A percentile compares a stretch with the other conserved stretches of the same genome.
Conservation (phyloP, 2,888 invertebrate genomes). For the Argyra leucocephala region DNA sequence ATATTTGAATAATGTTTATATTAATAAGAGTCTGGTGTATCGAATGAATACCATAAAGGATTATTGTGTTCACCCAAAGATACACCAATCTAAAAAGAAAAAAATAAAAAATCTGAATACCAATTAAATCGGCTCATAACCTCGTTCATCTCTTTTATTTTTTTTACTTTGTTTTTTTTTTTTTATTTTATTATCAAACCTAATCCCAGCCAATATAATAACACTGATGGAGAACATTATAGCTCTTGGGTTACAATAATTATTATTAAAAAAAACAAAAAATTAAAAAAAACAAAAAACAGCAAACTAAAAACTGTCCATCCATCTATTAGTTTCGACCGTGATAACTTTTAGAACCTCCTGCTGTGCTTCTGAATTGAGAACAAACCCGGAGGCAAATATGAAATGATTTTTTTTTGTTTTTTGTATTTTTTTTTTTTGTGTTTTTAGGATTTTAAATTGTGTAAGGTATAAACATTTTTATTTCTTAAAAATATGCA, state of each 20-base stretch:
- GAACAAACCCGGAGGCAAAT: constrained; percentile 62
- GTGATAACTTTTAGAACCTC: constrained; percentile 47
- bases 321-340: constrained; percentile 34
- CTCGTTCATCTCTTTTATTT: constrained; percentile 9
- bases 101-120: constrained; percentile 17
- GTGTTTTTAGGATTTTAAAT: too few relatives aligned
- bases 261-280: neutral
- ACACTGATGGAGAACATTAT: neutral
- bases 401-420: constrained; percentile 45
- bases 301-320: constrained; percentile 12
- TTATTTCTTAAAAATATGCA: too few relatives aligned
- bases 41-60: neutral
- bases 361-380: constrained; percentile 65
- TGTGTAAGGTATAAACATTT: too few relatives aligned
- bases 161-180: constrained; percentile 11
- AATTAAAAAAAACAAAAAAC: neutral
- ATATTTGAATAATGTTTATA: too few relatives aligned
- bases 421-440: neutral
- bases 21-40: too few relatives aligned
- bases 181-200: constrained; percentile 9
- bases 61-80: constrained; percentile 12
- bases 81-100: constrained; percentile 7
- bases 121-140: constrained; percentile 1
- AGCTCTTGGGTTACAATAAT: neutral
- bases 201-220: constrained; percentile 12